Evolutionary conservation across 2,888 invertebrate species (phyloP), one percentile per base, ranked within the genome.

Genomic region (Cremastinae sp.): DNA sequence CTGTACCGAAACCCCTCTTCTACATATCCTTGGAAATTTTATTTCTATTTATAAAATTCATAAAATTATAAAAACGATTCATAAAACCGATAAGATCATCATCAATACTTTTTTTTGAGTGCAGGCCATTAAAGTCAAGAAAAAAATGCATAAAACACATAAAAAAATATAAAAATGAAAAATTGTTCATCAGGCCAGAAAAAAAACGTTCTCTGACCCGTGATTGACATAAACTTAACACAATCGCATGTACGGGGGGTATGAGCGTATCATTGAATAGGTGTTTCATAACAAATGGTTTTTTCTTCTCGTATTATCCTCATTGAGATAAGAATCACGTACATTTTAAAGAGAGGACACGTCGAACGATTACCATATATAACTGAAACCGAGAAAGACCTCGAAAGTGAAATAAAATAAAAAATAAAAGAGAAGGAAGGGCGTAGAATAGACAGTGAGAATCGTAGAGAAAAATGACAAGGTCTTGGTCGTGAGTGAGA

Each of bases 301-400:
- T 45, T 45, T 45, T 12, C 14, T 45, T 12, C 1, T 12, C 12
- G 45, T 12, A 45, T 9, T n/a, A 41, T 45, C 39, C 35, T n/a
- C 28, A 39, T 64, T 16, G 8, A 18, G 51, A 65, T 41, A 65
- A 65, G 28, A 43, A 65, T 65, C 64, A 65, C 64, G 64, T 65
- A 65, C 64, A 53, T 7, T 20, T 3, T 28, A 41, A 22, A 65
- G 64, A 41, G 22, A 43, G 64, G 64, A 65, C 64, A 16, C 53
- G 39, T 39, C 14, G 9, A 20, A 10, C n/a, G 22, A 62, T 47
- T 61, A 45, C 45, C 61, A 61, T 61, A 61, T 47, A 47, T 20
- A 3, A 37, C 35, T 39, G 47, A 61, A 64, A 39, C n/a, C n/a
- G 37, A 12, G 49, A 5, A 22, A 51, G 51, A 22, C 37, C 47